Evolutionary conservation across 2,888 invertebrate species (phyloP).

Genomic region (Tribolium freemani): DNA sequence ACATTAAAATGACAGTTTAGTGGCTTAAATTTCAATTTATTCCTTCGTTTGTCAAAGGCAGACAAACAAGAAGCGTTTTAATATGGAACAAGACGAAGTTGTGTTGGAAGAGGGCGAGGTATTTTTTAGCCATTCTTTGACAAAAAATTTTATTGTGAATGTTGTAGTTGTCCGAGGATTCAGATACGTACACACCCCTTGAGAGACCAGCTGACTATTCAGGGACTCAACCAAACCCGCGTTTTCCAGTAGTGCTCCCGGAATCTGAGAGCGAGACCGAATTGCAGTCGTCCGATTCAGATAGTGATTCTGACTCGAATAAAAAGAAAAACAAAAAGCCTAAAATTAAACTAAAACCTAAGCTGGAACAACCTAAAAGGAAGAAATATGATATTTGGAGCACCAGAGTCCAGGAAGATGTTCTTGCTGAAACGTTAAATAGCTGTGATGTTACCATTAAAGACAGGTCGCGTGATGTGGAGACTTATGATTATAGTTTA

Average conservation of each 20-base stretch:
- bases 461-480: conserved; percentile 78
- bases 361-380: conserved; percentile 67
- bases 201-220: conserved; percentile 71
- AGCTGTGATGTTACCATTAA: conserved; percentile 82
- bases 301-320: conserved; percentile 76
- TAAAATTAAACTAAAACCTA: conserved; percentile 69
- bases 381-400: conserved; percentile 87
- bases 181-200: conserved; percentile 73
- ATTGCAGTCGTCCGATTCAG: conserved; percentile 65
- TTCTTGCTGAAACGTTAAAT: conserved; percentile 82
- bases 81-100: conserved; percentile 44
- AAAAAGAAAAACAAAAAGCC: conserved; percentile 69
- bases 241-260: conserved; percentile 54
- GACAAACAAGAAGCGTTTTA: neutral
- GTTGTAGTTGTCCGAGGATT: conserved; percentile 61
- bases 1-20: no score
- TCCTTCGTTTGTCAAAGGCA: neutral
- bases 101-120: conserved; percentile 56
- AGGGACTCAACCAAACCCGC: conserved; percentile 48
- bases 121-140: neutral
- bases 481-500: conserved; percentile 79
- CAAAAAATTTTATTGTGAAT: neutral
- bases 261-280: conserved; percentile 71
- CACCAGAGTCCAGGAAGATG: conserved; percentile 80
- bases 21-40: no score